Evolutionary conservation across 2,888 invertebrate species (phyloP), one percentile per base, ranked within the genome.

Genomic region (Cheilosia pagana): DNA sequence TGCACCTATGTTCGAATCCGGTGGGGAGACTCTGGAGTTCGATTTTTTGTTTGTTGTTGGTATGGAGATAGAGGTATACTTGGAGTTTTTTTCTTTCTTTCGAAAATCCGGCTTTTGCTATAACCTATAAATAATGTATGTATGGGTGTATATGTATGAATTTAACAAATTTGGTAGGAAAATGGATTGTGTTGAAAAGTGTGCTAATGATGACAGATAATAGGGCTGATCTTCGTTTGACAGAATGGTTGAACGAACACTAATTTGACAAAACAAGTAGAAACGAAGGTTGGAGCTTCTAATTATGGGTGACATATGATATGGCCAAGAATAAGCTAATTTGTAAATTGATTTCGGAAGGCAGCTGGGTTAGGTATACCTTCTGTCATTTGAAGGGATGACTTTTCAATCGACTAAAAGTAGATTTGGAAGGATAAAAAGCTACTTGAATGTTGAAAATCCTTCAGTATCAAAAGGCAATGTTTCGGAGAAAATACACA

Each of bases 31-130:
- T 74, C 82, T 74, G 68, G 82, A 74, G 67, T 83, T 83, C 82
- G 82, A 83, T 83, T 83, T 83, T 72, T 68, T 77, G 41, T 53
- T 67, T 39, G 65, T 71, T 76, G 68, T 71, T 63, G 39, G 35
- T 48, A 10, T 41, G 41, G 4, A 48, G 25, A 25, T 50, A 4
- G n/a, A 4, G n/a, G 12, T n/a, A 2, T 19, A n/a, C 6, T 4
- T 16, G 2, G 25, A 43, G 7, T 53, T 35, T 6, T 43, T 31
- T 41, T 21, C 43, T 28, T n/a, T 53, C 55, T 52, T 67, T 74
- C 77, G 77, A 77, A 83, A 83, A 74, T 82, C 82, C 82, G 82
- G 82, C 82, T 77, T 72, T 82, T 62, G 70, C 52, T 65, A 57
- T 81, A 82, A 74, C 67, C 82, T 72, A 83, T 23, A 55, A 78